Evolutionary conservation across 2,113 vertebrate genomes (phyloP).

Genomic region (Passer domesticus): DNA sequence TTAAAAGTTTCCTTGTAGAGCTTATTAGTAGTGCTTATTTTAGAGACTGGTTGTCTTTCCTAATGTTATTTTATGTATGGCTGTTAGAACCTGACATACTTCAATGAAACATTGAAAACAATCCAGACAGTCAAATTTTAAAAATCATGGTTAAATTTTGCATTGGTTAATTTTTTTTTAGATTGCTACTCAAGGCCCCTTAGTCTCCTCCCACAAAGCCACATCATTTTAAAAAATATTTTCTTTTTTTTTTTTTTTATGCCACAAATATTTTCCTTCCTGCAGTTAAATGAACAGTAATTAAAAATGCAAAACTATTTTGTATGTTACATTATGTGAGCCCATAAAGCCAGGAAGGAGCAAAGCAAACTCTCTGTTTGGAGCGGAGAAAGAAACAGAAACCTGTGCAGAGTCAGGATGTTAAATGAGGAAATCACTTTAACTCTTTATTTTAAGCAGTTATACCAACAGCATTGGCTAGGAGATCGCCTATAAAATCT

Average conservation of each 20-base stretch:
- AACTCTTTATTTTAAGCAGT: background rate
- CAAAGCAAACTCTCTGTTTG: background rate
- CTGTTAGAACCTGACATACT: background rate
- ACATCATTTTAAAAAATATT: background rate
- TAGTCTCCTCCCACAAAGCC: background rate
- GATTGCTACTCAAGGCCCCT: background rate
- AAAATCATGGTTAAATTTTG: background rate
- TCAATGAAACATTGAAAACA: background rate
- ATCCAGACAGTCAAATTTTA: background rate
- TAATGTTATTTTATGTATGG: background rate
- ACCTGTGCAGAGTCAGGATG: background rate
- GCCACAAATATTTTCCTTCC: background rate
- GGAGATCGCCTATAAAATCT: background rate
- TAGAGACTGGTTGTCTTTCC: background rate
- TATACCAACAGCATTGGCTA: background rate
- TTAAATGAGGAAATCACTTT: background rate
- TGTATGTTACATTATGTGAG: background rate
- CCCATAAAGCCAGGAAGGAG: background rate
- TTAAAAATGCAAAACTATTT: background rate
- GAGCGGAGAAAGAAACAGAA: background rate
- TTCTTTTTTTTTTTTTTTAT: background rate
- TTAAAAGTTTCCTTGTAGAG: background rate
- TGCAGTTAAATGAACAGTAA: background rate
- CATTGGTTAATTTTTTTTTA: background rate
- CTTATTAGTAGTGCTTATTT: background rate